Percentiles rank a stretch among this genome's conserved stretches.
Evolutionary conservation across 2,888 invertebrate species (phyloP).

Genomic region (Galeopsomyia nigrocyanea): DNA sequence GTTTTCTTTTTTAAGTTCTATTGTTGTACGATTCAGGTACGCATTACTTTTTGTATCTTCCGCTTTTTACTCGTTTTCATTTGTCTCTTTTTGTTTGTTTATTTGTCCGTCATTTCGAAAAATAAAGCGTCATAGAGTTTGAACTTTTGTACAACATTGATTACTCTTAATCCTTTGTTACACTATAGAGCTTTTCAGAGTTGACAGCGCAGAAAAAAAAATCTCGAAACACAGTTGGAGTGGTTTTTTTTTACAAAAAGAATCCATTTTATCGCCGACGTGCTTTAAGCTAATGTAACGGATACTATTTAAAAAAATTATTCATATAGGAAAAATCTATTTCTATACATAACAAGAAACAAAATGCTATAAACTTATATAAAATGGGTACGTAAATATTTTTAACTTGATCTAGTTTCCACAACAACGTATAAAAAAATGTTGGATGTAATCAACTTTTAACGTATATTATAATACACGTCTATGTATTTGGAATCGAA

Average conservation of each 20-base stretch:
- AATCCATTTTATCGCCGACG: constrained; percentile 5
- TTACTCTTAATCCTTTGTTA: neutral
- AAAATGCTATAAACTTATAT: constrained; percentile 1
- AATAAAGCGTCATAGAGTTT: constrained; percentile 25
- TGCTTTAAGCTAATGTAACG: constrained; percentile 11
- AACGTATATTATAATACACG: constrained; percentile 11
- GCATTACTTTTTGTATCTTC: constrained; percentile 45
- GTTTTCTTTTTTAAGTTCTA: constrained; percentile 41
- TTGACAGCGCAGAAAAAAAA: constrained; percentile 43
- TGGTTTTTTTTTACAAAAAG: constrained; percentile 3
- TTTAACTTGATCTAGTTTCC: too few relatives aligned
- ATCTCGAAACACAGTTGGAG: constrained; percentile 36
- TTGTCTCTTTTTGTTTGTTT: constrained; percentile 30
- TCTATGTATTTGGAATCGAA: constrained; percentile 40
- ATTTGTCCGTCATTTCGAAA: constrained; percentile 27
- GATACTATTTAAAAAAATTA: neutral
- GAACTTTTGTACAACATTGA: constrained; percentile 15
- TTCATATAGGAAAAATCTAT: too few relatives aligned
- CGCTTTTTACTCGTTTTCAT: constrained; percentile 25
- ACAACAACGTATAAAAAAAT: too few relatives aligned
- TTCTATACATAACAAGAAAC: too few relatives aligned
- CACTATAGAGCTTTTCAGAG: constrained; percentile 18
- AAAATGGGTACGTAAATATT: too few relatives aligned
- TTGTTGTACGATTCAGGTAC: constrained; percentile 50
- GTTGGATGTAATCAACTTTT: too few relatives aligned